These are phyloP conservation scores for Panonychus citri DNA, from an alignment of 1,140 invertebrate species.

Conservation along the genomic window DNA sequence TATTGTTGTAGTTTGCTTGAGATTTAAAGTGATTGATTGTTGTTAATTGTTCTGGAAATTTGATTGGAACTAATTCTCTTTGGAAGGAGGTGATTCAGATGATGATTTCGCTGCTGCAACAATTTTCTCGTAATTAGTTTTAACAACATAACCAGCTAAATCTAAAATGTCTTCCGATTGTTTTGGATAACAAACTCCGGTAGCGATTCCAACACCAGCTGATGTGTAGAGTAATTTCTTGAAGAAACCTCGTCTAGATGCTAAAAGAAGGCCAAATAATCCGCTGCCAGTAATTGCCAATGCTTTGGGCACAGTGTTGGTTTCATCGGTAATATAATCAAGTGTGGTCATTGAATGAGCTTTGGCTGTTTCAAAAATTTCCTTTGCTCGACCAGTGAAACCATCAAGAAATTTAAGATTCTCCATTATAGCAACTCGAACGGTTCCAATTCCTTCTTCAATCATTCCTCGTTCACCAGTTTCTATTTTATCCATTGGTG, in stretches of 20 bases:
- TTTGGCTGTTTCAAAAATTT: neutral
- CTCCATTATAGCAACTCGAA: neutral
- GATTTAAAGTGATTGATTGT: too few relatives aligned
- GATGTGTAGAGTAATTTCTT: constrained; percentile 2
- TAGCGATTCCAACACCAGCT: neutral
- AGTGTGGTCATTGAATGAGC: neutral
- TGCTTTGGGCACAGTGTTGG: constrained; percentile 1
- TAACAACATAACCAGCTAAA: neutral
- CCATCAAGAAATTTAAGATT: neutral
- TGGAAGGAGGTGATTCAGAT: too few relatives aligned
- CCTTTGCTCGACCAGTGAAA: neutral
- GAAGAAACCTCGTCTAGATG: constrained; percentile 5
- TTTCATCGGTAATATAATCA: constrained; percentile 3
- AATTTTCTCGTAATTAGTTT: too few relatives aligned
- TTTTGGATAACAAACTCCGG: constrained; percentile 6
- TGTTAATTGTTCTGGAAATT: too few relatives aligned
- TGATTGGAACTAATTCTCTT: too few relatives aligned
- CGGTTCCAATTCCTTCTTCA: neutral
- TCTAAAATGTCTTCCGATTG: neutral
- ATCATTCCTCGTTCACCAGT: neutral
- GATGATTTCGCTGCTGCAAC: too few relatives aligned
- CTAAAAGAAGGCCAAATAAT: constrained; percentile 1
- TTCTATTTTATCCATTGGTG: constrained; percentile 2
- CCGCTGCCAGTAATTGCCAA: constrained; percentile 1
- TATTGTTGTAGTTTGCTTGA: too few relatives aligned